Base-by-base conservation (phyloP, 2,888 invertebrate species). In the Proisotoma minuta region DNA sequence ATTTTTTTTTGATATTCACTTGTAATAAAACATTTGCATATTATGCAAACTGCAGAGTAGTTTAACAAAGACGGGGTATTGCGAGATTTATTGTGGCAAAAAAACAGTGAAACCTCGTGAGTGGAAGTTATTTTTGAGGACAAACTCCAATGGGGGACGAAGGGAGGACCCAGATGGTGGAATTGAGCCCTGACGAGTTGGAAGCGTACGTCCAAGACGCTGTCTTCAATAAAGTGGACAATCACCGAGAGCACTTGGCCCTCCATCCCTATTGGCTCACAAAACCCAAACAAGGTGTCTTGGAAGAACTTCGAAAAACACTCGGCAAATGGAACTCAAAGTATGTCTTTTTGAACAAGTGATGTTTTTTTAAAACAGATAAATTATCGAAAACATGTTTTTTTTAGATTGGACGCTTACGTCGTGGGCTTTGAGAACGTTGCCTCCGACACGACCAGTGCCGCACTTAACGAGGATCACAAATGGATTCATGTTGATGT, bases 401-500 rank as follows among this genome's bases (percentile, higher is more conserved):
- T 40, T 5, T 24, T 20, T 39, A 68, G 68, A 23, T 51, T 68
- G 26, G 34, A 65, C 4, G 57, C 57, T 1, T 68, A 68, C 28
- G 57, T 63, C 15, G 65, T 68, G 3, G 57, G 47, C 5, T 63
- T 59, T 10, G 60, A 68, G 18, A 63, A 63, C 15, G 23, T 63
- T 1, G 29, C 48, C 43, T 56, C 59, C 28, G 50, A 22, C 26
- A 57, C 57, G 1, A 57, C 12, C 2, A 29, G 57, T 18, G 65
- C 59, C 1, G 62, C 59, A 18, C 39, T 68, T 39, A 68, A 68
- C 51, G 68, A 65, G 26, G 68, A 68, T 22, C 68, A 68, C 28
- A 53, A 40, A 29, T 68, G 68, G 68, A 18, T 68, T 18, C 68
- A 68, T 51, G 52, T 68, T n/a, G 63, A 68, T 47, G 29, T 68